Evolutionary conservation across 2,888 invertebrate species (phyloP).

Genomic region (Pseudococcus jackbeardsleyi): DNA sequence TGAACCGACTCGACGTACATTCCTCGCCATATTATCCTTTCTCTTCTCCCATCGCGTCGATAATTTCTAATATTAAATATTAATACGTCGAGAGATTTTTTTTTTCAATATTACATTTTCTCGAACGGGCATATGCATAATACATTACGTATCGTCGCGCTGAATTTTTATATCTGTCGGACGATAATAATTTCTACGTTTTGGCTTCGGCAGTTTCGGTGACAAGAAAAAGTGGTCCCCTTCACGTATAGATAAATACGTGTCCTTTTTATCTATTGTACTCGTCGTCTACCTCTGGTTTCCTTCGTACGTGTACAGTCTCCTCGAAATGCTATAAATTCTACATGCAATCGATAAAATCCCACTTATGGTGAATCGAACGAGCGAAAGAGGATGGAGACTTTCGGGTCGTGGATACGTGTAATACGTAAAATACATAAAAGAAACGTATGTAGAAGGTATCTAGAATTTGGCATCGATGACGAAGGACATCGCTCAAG

Average conservation of each 20-base stretch:
- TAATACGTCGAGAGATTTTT: too few species aligned
- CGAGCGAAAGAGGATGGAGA: not conserved
- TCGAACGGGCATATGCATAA: too few species aligned
- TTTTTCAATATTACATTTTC: too few species aligned
- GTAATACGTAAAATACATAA: not conserved
- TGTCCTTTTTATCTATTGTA: too few species aligned
- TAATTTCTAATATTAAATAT: not conserved
- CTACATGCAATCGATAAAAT: slow-evolving; percentile 12
- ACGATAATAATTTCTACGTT: too few species aligned
- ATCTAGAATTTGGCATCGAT: not conserved
- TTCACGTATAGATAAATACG: too few species aligned
- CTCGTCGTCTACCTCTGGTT: not conserved
- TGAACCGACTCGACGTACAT: not conserved
- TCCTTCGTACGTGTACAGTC: not conserved
- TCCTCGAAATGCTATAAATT: not conserved
- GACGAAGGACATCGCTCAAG: not conserved
- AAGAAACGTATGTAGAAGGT: not conserved
- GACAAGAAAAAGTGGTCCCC: too few species aligned
- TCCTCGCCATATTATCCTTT: not conserved
- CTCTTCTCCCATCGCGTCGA: not conserved
- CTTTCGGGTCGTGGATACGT: not conserved
- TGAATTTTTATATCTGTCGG: too few species aligned
- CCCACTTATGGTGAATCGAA: not conserved
- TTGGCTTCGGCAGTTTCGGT: too few species aligned
- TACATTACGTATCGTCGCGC: too few species aligned